Conservation (phyloP, 2,113 vertebrate species). For the Heliornis fulica region DNA sequence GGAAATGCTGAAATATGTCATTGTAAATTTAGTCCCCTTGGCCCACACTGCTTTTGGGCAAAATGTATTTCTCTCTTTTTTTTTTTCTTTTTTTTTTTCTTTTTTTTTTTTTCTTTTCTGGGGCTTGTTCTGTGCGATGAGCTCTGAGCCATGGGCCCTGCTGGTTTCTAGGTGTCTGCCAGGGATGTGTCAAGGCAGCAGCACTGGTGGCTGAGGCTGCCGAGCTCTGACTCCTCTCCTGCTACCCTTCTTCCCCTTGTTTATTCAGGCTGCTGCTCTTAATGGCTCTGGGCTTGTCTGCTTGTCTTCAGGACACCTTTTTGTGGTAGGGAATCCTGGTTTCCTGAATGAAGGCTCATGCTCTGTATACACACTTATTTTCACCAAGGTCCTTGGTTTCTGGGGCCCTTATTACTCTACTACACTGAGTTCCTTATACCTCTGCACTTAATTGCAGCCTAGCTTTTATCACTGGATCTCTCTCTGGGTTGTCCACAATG, state of each 20-base stretch:
- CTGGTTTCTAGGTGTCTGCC: neutral
- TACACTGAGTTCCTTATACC: neutral
- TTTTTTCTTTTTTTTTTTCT: no score
- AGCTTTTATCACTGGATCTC: neutral
- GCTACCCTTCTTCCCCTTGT: neutral
- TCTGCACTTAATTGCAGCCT: neutral
- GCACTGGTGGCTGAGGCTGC: neutral
- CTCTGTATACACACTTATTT: fast-evolving
- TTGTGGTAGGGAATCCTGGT: neutral
- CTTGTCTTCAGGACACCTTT: neutral
- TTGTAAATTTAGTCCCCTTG: neutral
- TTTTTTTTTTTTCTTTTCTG: no score
- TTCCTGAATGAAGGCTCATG: neutral
- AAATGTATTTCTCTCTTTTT: neutral
- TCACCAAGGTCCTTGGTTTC: neutral
- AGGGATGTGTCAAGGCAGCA: neutral
- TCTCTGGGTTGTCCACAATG: neutral
- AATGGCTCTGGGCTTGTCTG: neutral
- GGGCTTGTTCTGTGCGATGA: neutral
- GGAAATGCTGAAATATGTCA: neutral
- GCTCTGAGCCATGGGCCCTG: fast-evolving
- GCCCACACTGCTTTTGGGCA: neutral
- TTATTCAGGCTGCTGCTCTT: neutral
- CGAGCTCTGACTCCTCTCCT: neutral
- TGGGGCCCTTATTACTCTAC: neutral